Conservation (phyloP, 2,113 vertebrate species). For the Scolopax mira region DNA sequence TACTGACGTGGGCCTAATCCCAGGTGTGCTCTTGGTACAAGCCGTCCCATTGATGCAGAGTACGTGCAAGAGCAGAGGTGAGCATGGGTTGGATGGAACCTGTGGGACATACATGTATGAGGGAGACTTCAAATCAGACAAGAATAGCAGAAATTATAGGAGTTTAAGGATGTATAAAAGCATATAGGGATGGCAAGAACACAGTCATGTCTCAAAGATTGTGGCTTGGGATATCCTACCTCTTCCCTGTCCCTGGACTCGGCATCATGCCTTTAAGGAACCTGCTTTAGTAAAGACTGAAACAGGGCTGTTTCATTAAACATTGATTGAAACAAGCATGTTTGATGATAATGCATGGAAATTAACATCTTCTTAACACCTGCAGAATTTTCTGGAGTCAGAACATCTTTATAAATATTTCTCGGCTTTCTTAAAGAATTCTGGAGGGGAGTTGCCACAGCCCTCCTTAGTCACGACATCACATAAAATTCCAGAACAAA, state of each 20-base stretch:
- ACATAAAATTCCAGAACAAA: neutral
- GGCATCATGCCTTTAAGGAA: neutral
- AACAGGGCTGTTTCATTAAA: neutral
- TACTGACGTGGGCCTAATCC: neutral
- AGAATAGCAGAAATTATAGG: neutral
- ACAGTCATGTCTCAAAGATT: neutral
- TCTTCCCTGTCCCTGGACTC: neutral
- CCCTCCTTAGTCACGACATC: neutral
- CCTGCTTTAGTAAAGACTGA: neutral
- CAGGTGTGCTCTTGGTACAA: rapidly evolving
- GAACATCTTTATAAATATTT: neutral
- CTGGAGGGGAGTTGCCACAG: neutral
- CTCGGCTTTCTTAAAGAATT: neutral
- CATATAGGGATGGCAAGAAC: neutral
- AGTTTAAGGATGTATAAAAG: neutral
- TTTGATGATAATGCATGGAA: neutral
- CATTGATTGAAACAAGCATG: too few species aligned
- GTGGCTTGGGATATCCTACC: neutral
- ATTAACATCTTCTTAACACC: neutral
- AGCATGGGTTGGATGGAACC: neutral
- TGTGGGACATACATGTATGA: neutral
- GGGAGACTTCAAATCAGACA: neutral
- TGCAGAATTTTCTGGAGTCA: neutral
- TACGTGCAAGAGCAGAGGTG: neutral
- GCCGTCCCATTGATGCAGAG: neutral